Evolutionary conservation across 2,797 vertebrate species (phyloP).

Genomic region (Falco rusticolus): DNA sequence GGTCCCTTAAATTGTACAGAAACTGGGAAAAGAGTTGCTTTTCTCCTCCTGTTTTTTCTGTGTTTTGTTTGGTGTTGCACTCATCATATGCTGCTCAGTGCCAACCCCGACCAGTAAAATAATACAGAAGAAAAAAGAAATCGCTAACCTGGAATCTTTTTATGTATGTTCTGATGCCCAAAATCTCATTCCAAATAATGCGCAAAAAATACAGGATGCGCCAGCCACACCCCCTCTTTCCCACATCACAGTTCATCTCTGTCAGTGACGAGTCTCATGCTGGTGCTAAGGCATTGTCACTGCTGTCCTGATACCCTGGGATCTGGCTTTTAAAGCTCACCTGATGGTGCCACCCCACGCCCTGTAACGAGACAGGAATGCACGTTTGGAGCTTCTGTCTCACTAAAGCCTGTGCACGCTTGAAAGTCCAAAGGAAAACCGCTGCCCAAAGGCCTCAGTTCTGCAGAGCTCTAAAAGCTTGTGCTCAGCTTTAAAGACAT

Average conservation of each 20-base stretch:
- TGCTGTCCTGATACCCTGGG: not conserved
- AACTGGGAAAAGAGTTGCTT: not conserved
- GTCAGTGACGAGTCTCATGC: not conserved
- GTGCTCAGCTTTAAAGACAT: not conserved
- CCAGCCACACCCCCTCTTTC: not conserved
- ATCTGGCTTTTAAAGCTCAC: not conserved
- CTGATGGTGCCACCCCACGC: not conserved
- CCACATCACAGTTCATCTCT: not conserved
- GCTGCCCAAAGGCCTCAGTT: not conserved
- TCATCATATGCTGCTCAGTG: not conserved
- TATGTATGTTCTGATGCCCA: not conserved
- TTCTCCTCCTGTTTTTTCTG: not conserved
- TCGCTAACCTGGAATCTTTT: not conserved
- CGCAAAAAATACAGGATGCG: fast-evolving
- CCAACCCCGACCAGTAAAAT: not conserved
- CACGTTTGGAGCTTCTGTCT: not conserved
- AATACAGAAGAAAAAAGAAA: not conserved
- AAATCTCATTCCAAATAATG: not conserved
- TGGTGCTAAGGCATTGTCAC: not conserved
- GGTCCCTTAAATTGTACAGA: not conserved
- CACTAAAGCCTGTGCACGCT: not conserved
- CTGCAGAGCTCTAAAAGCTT: not conserved
- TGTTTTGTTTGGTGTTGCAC: not conserved
- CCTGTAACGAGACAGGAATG: not conserved
- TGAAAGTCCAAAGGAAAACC: not conserved